Percentiles rank a stretch among this genome's conserved stretches.
Conservation (phyloP, 2,113 vertebrate species). For the Sapayoa aenigma region DNA sequence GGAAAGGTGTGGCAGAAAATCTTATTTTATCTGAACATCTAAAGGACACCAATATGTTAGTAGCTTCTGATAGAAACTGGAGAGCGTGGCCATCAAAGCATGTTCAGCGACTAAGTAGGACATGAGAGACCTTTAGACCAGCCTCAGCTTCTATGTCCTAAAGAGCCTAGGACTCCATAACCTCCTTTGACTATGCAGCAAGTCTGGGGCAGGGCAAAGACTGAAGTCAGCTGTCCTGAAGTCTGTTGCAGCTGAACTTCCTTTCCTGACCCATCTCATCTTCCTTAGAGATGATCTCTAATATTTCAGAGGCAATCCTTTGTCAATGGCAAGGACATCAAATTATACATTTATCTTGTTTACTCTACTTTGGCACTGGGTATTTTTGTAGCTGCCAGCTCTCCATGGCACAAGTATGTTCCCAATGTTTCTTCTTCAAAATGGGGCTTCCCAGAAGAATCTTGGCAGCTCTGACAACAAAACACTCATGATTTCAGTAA, state of each 20-base stretch:
- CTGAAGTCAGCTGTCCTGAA: not conserved
- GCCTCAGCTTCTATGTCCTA: not conserved
- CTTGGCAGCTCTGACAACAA: not conserved
- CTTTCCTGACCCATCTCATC: not conserved
- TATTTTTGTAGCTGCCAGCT: not conserved
- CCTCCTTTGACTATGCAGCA: not conserved
- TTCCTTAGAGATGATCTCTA: not conserved
- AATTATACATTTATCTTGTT: not conserved
- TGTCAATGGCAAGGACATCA: not conserved
- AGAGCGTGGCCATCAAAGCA: not conserved
- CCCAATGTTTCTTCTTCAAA: not conserved
- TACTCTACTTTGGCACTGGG: not conserved
- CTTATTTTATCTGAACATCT: not conserved
- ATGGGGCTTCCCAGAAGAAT: not conserved
- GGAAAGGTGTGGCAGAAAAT: not conserved
- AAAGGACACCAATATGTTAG: not conserved
- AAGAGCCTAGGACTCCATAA: not conserved
- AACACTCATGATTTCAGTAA: not conserved
- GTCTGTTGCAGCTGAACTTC: not conserved
- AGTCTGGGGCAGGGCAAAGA: not conserved
- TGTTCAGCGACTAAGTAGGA: not conserved
- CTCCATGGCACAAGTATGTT: accelerated
- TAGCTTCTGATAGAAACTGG: not conserved
- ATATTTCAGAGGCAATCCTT: not conserved
- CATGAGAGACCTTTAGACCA: not conserved